These are phyloP conservation scores for Manacus vitellinus DNA, from an alignment of 2,113 vertebrate genomes.

Conservation along the genomic window DNA sequence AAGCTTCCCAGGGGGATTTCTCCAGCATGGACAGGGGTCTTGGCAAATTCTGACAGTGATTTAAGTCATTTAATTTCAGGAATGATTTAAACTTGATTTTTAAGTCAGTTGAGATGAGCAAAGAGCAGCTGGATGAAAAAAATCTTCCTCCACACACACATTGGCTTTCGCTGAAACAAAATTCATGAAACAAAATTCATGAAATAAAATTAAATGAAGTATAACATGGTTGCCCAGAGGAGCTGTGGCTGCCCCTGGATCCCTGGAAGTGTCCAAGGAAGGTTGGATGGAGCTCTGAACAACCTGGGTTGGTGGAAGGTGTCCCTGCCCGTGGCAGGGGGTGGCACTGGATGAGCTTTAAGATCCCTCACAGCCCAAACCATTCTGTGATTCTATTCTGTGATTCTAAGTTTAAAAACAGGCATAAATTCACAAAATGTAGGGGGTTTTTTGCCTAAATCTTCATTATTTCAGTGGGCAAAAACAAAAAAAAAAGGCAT, in stretches of 20 bases:
- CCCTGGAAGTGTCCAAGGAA: background rate
- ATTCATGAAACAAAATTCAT: background rate
- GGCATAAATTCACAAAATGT: background rate
- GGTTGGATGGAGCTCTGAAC: background rate
- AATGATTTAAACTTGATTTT: background rate
- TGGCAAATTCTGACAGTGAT: background rate
- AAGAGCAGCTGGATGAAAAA: background rate
- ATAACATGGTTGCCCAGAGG: background rate
- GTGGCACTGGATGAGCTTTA: rapidly evolving
- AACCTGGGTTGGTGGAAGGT: background rate
- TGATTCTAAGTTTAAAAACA: background rate
- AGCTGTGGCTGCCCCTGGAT: background rate
- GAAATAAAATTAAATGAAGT: background rate
- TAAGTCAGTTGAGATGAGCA: background rate
- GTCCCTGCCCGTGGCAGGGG: background rate
- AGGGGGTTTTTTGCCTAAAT: background rate
- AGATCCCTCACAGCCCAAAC: rapidly evolving
- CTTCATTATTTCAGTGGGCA: background rate
- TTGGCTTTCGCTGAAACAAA: background rate
- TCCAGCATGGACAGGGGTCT: background rate
- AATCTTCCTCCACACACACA: background rate
- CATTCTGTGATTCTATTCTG: background rate
- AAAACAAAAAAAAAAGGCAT: background rate
- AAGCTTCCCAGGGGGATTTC: background rate
- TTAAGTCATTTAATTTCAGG: background rate